Conservation (phyloP, 2,113 vertebrate genomes). For the Gnathonemus longibarbis region DNA sequence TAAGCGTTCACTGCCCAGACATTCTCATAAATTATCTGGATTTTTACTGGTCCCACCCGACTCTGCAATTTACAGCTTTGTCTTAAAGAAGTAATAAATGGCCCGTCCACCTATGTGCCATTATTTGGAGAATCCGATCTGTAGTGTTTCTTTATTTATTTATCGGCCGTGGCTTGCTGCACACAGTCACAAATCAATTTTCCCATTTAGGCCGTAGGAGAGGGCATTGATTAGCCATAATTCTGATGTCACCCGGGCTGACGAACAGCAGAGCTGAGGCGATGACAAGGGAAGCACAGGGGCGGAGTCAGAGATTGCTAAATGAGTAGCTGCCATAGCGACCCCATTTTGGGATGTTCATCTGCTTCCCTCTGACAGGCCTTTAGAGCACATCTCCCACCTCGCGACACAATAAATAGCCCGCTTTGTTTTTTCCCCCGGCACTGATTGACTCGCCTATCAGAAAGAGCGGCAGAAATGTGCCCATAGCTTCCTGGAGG, state of each 20-base stretch:
- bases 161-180: conserved; percentile 18
- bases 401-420: conserved; percentile 16
- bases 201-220: conserved; percentile 41
- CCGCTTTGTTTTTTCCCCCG: neutral
- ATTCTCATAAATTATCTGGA: conserved; percentile 25
- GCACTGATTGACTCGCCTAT: neutral
- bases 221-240: conserved; percentile 40
- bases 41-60: conserved; percentile 26
- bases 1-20: conserved; percentile 32
- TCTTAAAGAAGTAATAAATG: conserved; percentile 7
- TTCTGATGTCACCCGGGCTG: conserved; percentile 31
- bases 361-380: conserved; percentile 36
- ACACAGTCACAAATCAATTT: conserved; percentile 39
- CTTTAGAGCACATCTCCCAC: conserved; percentile 42
- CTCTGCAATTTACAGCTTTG: conserved; percentile 34
- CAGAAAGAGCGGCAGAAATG: too few relatives aligned
- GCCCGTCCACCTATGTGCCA: neutral
- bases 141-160: conserved; percentile 21
- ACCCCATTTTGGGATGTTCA: conserved; percentile 35
- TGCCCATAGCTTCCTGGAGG: neutral
- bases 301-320: conserved; percentile 33
- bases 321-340: conserved; percentile 40
- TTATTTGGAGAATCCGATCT: conserved; percentile 25
- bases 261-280: conserved; percentile 10
- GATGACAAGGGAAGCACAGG: conserved; percentile 39